A percentile compares a stretch with the other conserved stretches of the same genome.
Conservation (phyloP, 2,797 vertebrate species). For the Cygnus olor region DNA sequence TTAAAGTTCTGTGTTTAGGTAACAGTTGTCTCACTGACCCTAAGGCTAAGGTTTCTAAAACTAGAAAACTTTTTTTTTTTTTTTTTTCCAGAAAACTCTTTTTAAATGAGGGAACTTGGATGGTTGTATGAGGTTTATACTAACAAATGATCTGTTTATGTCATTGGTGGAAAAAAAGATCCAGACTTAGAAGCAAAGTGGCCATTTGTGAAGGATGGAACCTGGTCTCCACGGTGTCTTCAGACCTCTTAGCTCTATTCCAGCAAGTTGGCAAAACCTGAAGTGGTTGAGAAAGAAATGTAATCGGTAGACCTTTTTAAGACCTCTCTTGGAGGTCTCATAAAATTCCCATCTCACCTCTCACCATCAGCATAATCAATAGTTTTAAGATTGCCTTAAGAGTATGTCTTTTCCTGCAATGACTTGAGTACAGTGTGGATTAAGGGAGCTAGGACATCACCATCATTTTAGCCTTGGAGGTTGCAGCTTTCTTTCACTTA, state of each 20-base stretch:
- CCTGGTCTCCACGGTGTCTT: neutral
- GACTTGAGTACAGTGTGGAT: neutral
- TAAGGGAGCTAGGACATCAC: neutral
- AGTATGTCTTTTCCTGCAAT: neutral
- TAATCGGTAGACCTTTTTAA: neutral
- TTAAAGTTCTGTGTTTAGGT: slow-evolving; percentile 12
- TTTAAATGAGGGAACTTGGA: neutral
- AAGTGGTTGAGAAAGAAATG: neutral
- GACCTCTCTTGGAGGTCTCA: neutral
- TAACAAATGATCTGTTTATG: neutral
- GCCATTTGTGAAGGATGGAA: neutral
- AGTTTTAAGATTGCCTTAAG: neutral
- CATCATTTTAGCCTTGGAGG: accelerated
- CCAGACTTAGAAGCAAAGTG: neutral
- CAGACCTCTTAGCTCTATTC: neutral
- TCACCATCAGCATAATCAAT: too few species aligned
- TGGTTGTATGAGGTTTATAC: neutral
- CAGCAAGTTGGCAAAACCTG: neutral
- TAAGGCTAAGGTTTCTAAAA: neutral
- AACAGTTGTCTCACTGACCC: neutral
- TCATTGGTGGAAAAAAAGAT: neutral
- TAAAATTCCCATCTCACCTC: neutral
- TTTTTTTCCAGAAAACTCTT: neutral
- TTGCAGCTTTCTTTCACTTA: neutral
- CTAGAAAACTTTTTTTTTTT: neutral